These are phyloP conservation scores for Drepana falcataria DNA, from an alignment of 2,888 invertebrate genomes.

Conservation along the genomic window DNA sequence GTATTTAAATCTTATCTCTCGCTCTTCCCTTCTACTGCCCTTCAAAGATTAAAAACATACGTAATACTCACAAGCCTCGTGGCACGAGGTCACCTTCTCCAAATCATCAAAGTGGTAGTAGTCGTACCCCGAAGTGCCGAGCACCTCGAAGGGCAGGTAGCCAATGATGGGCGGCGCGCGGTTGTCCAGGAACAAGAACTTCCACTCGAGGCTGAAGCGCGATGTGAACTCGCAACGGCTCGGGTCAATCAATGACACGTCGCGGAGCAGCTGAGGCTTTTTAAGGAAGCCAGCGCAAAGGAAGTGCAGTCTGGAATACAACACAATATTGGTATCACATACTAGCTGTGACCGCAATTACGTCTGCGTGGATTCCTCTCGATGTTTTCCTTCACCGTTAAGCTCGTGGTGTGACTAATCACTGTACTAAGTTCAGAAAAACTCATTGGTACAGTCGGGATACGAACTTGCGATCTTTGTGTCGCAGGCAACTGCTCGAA, in stretches of 20 bases:
- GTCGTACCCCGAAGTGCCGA: conserved; percentile 97
- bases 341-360: too few species aligned
- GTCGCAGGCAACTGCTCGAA: too few species aligned
- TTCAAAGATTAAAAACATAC: too few species aligned
- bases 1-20: too few species aligned
- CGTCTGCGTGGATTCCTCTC: too few species aligned
- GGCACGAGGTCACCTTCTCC: conserved; percentile 90
- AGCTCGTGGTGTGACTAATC: too few species aligned
- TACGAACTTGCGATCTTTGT: too few species aligned
- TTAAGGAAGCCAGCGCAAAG: conserved; percentile 90
- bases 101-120: conserved; percentile 97
- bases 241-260: conserved; percentile 89
- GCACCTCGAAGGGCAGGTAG: conserved; percentile 94
- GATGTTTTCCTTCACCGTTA: too few species aligned
- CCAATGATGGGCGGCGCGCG: conserved; percentile 94
- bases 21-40: too few species aligned
- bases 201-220: conserved; percentile 96
- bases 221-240: conserved; percentile 92
- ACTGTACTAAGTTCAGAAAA: too few species aligned
- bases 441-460: too few species aligned
- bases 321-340: neutral
- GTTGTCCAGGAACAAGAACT: conserved; percentile 95
- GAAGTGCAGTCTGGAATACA: conserved; percentile 80
- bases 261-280: conserved; percentile 90
- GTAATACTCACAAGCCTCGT: conserved; percentile 87